Percentiles rank a stretch among this genome's conserved stretches.
These are phyloP conservation scores for Agonopterix alstromeriana DNA, from an alignment of 2,888 invertebrate species.

Conservation along the genomic window DNA sequence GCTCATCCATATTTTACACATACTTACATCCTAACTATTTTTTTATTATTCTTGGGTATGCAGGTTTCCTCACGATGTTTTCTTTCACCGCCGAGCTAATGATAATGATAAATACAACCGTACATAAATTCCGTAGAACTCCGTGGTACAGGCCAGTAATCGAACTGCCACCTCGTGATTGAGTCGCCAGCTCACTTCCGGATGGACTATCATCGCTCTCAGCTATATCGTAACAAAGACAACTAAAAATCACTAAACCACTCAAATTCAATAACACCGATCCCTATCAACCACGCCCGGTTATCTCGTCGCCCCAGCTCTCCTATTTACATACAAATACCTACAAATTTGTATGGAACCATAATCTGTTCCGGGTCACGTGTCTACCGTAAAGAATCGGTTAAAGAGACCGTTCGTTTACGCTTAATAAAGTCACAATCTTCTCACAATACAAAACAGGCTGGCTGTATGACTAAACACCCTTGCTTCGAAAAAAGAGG, in stretches of 20 bases:
- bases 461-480: constrained; percentile 48
- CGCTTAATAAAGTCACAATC: constrained; percentile 74
- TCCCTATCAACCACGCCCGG: constrained; percentile 63
- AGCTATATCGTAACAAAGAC: no score
- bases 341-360: constrained; percentile 61
- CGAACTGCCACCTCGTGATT: no score
- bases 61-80: no score
- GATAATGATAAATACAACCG: no score
- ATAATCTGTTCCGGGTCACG: constrained; percentile 78
- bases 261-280: constrained; percentile 68
- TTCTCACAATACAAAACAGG: constrained; percentile 66
- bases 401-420: constrained; percentile 70
- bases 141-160: no score
- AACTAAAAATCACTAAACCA: constrained; percentile 13
- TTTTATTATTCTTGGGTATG: no score
- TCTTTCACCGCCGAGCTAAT: no score
- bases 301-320: constrained; percentile 64
- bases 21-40: no score
- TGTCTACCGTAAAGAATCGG: constrained; percentile 77
- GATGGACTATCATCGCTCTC: no score
- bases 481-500: constrained; percentile 50
- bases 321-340: constrained; percentile 70
- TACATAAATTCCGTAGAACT: no score
- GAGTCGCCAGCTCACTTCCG: no score
- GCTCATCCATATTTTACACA: no score